Conservation (phyloP, 1,140 invertebrate species). For the Ladona fulva region DNA sequence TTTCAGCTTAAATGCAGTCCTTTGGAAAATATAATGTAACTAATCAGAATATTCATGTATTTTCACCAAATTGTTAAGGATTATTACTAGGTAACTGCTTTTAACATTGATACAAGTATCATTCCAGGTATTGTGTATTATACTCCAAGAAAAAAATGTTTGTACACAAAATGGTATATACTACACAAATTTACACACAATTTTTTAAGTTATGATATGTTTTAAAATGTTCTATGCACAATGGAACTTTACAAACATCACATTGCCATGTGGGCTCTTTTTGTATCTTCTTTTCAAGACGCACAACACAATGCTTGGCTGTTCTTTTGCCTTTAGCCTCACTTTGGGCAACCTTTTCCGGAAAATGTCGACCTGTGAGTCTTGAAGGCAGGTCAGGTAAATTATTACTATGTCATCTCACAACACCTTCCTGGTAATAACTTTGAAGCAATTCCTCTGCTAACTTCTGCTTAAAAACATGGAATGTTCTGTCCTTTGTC, state of each 20-base stretch:
- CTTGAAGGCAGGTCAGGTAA: neutral
- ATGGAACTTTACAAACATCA: conserved; percentile 13
- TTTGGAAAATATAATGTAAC: neutral
- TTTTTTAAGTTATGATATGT: conserved; percentile 15
- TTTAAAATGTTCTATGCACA: conserved; percentile 17
- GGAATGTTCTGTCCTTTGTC: conserved; percentile 14
- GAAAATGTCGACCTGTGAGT: conserved; percentile 12
- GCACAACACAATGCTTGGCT: conserved; percentile 10
- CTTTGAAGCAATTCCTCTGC: no score
- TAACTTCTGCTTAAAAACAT: no score
- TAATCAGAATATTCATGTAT: neutral
- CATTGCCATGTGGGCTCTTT: conserved; percentile 15
- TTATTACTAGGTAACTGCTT: neutral
- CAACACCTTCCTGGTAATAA: neutral
- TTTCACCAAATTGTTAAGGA: neutral
- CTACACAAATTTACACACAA: neutral
- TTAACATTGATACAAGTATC: neutral
- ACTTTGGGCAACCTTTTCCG: neutral
- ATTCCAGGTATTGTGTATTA: neutral
- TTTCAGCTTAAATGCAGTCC: neutral
- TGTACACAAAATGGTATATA: no score
- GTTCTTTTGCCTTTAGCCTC: conserved; percentile 5
- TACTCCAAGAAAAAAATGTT: neutral
- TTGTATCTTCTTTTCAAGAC: neutral
- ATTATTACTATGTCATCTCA: neutral